A percentile compares a stretch with the other conserved stretches of the same genome.
Evolutionary conservation across 1,140 invertebrate species (phyloP).

Genomic region (Aphidius gifuensis): DNA sequence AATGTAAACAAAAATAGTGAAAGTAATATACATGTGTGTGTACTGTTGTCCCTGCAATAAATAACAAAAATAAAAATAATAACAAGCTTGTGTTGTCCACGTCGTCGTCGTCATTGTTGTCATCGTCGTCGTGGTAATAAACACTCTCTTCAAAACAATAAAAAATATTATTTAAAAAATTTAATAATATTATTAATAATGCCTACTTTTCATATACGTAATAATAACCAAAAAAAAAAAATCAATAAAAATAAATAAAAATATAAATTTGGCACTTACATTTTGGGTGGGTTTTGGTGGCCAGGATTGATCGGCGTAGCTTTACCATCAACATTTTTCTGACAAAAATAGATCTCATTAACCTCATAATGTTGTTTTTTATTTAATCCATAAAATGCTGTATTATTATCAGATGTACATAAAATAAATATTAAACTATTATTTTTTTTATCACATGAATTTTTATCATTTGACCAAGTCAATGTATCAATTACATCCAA

Average conservation of each 20-base stretch:
- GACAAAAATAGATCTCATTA: slow-evolving; percentile 45
- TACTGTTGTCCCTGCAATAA: too few species aligned
- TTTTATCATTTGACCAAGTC: slow-evolving; percentile 30
- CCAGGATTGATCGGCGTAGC: slow-evolving; percentile 33
- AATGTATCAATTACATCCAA: slow-evolving; percentile 26
- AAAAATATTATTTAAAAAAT: too few species aligned
- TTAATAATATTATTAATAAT: too few species aligned
- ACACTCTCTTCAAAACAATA: too few species aligned
- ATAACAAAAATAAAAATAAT: too few species aligned
- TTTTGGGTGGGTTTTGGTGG: slow-evolving; percentile 1
- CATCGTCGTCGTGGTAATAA: neutral
- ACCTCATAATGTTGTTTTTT: slow-evolving; percentile 35
- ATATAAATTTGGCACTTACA: slow-evolving; percentile 10
- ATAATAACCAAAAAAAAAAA: neutral
- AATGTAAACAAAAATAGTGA: too few species aligned
- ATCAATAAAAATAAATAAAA: neutral
- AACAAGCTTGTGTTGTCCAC: too few species aligned
- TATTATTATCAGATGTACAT: slow-evolving; percentile 22
- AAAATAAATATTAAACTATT: slow-evolving; percentile 25
- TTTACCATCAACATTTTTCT: slow-evolving; percentile 26
- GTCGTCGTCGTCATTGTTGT: too few species aligned
- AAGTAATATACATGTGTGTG: too few species aligned
- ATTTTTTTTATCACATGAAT: slow-evolving; percentile 24
- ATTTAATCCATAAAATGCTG: slow-evolving; percentile 33
- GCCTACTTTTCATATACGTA: too few species aligned